Evolutionary conservation across 2,888 invertebrate genomes (phyloP).

Genomic region (Drosophila nigricruria): DNA sequence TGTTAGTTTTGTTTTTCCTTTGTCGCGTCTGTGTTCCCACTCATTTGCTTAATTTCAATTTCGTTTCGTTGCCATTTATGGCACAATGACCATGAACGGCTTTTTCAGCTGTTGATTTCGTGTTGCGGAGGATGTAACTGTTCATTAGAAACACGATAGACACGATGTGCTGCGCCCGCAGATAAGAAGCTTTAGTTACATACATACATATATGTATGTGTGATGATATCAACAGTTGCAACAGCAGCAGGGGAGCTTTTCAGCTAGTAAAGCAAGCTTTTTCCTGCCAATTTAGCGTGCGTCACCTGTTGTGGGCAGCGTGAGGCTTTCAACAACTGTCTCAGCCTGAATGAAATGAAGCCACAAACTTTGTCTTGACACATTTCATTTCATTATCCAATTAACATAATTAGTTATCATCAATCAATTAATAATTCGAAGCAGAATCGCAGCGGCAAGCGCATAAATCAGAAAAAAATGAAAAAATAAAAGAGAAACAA

Average conservation of each 20-base stretch:
- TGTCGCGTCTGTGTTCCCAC: slow-evolving; percentile 67
- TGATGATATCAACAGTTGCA: slow-evolving; percentile 60
- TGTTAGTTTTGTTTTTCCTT: slow-evolving; percentile 62
- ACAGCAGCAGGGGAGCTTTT: slow-evolving; percentile 16
- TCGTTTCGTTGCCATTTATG: slow-evolving; percentile 83
- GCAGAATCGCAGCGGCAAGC: slow-evolving; percentile 49
- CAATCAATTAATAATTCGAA: slow-evolving; percentile 77
- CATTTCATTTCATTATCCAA: slow-evolving; percentile 77
- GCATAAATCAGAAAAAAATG: slow-evolving; percentile 66
- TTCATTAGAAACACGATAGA: slow-evolving; percentile 58
- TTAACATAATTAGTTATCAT: slow-evolving; percentile 80
- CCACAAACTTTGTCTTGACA: slow-evolving; percentile 59
- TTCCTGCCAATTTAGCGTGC: slow-evolving; percentile 48
- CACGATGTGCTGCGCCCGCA: slow-evolving; percentile 33
- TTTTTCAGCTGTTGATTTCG: slow-evolving; percentile 45
- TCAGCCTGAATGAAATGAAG: slow-evolving; percentile 45
- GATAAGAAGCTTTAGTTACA: slow-evolving; percentile 46
- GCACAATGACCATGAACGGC: slow-evolving; percentile 83
- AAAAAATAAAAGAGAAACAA: slow-evolving; percentile 18
- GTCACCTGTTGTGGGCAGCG: slow-evolving; percentile 32
- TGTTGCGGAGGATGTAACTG: slow-evolving; percentile 78
- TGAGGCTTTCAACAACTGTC: slow-evolving; percentile 26
- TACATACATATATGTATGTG: neutral
- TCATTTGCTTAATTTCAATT: slow-evolving; percentile 81
- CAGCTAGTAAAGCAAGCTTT: slow-evolving; percentile 46